These are phyloP conservation scores for Anoplopoma fimbria DNA, from an alignment of 2,113 vertebrate species.

Conservation along the genomic window DNA sequence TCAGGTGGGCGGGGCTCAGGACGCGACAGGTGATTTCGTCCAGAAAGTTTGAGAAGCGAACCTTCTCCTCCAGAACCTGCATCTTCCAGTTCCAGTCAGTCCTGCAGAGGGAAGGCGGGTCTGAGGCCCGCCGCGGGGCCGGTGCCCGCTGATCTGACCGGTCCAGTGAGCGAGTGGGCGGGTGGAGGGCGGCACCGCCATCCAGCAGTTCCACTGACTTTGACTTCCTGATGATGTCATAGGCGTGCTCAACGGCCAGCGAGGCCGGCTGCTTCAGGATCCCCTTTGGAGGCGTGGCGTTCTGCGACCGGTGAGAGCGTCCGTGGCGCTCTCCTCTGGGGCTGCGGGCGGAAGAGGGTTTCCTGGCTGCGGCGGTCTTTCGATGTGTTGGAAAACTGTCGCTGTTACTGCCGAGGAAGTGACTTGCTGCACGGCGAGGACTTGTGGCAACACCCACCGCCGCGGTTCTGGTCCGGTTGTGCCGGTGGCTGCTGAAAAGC, in stretches of 20 bases:
- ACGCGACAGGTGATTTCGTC: conserved; percentile 88
- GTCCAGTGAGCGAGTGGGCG: conserved; percentile 42
- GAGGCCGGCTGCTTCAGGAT: conserved; percentile 85
- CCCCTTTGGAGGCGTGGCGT: conserved; percentile 78
- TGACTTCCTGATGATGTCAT: conserved; percentile 81
- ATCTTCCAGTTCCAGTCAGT: conserved; percentile 72
- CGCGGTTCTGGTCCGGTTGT: background rate
- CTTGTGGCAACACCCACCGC: background rate
- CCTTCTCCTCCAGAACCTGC: conserved; percentile 84
- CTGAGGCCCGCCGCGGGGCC: background rate
- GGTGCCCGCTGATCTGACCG: background rate
- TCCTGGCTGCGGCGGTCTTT: background rate
- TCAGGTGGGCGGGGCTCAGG: conserved; percentile 83
- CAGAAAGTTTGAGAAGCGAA: conserved; percentile 89
- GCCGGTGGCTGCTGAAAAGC: conserved; percentile 38
- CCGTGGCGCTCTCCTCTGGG: background rate
- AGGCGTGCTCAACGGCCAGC: conserved; percentile 39
- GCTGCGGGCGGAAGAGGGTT: background rate
- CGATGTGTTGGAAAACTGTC: conserved; percentile 17
- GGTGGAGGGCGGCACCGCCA: background rate
- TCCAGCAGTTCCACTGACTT: conserved; percentile 81
- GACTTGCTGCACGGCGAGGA: background rate
- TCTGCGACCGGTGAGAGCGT: background rate
- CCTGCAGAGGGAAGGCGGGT: conserved; percentile 3
- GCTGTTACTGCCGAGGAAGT: background rate